Base-by-base conservation (phyloP, 2,113 vertebrate genomes). In the Benitochromis conjunctus region DNA sequence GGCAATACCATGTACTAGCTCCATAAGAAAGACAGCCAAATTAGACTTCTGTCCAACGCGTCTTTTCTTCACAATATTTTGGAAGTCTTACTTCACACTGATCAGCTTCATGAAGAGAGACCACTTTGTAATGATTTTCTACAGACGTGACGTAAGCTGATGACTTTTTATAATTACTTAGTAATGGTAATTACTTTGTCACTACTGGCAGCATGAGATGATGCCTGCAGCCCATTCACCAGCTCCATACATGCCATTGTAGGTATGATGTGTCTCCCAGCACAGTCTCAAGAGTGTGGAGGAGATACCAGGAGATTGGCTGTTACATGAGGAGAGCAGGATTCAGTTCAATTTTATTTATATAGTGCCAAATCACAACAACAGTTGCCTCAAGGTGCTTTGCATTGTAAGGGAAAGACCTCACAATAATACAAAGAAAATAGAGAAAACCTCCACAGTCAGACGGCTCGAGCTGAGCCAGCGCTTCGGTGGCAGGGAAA, bases 1-100 rank as follows among this genome's bases (percentile, higher is more conserved):
- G 83, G 85, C 91, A 88, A 43, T 88, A 43, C 51, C 57, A 76
- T 66, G 62, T 64, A 36, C 41, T 76, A 24, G 83, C 81, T 60
- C 64, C 54, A 38, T 24, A 80, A 46, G 18, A 3, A 34, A 74
- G 13, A 78, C 43, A 86, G 24, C 18, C 74, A 76, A 53, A 84
- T 19, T 38, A 2, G 81, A 57, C 62, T 66, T 24, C 54, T 26
- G 48, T 41, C 38, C 5, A 34, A 34, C 56, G 85, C 0, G 16
- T 66, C 31, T 79, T 62, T 58, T 48, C 41, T 5, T 34, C 62
- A 83, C 46, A 7, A 53, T 78, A 19, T 46, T 81, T 54, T 57
- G 18, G n/a, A 64, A 46, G 69, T 38, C 19, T 55, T 6, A 26
- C 12, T 81, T 86, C 29, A 76, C 29, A 71, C 18, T 2, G 26